Conservation (phyloP, 64 coral and sea anemone species). For the Stichodactyla helianthus region DNA sequence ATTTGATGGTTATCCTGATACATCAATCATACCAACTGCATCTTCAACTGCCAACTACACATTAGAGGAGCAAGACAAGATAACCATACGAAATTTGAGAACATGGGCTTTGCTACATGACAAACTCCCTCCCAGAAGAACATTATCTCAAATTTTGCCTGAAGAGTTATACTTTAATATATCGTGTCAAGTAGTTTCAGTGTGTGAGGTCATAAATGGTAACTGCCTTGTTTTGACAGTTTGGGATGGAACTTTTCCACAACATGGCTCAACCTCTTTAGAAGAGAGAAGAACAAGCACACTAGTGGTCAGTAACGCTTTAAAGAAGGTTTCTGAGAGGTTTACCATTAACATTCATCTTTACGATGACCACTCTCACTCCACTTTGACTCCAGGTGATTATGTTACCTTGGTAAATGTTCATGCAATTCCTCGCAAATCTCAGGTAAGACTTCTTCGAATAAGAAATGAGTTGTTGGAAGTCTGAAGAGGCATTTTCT, state of each 20-base stretch:
- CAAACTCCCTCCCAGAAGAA: not conserved
- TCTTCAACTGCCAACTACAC: not conserved
- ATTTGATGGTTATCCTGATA: not conserved
- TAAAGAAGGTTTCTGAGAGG: not conserved
- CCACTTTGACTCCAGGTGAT: slow-evolving; percentile 20
- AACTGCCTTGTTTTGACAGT: slow-evolving; percentile 21
- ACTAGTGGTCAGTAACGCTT: not conserved
- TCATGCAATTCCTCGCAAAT: not conserved
- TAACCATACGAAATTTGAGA: slow-evolving; percentile 6
- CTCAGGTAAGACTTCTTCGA: not conserved
- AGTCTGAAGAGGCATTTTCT: not conserved
- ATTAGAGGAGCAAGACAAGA: slow-evolving; percentile 24
- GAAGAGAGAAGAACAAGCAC: slow-evolving; percentile 25
- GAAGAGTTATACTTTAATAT: slow-evolving; percentile 28
- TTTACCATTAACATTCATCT: slow-evolving; percentile 22
- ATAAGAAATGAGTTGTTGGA: not conserved
- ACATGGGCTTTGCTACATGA: slow-evolving; percentile 4
- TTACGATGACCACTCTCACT: slow-evolving; percentile 28
- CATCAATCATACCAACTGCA: not conserved
- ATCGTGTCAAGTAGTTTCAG: slow-evolving; percentile 37
- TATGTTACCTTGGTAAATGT: slow-evolving; percentile 53
- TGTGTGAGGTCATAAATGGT: not conserved
- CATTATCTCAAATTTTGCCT: not conserved
- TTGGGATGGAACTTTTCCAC: slow-evolving; percentile 54
- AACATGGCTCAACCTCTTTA: slow-evolving; percentile 18